Percentiles rank a stretch among this genome's conserved stretches.
phyloP scores from a whole-genome alignment of 92 coral and sea anemone species.

The Bergia puertoricense region DNA sequence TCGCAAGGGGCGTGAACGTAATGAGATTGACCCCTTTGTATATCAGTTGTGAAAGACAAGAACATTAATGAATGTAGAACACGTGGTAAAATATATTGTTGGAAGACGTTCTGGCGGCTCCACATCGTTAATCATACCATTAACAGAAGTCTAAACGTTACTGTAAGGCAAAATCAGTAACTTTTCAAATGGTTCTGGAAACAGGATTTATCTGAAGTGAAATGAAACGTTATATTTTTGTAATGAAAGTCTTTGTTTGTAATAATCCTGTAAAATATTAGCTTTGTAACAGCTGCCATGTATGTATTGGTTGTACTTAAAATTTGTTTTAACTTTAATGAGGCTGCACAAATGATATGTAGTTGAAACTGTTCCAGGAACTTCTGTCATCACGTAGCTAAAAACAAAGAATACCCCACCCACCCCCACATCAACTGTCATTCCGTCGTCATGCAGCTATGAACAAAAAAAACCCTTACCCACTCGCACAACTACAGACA shows the following conservation, averaged over 20 bases:
- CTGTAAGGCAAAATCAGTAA: background rate
- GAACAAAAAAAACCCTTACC: no score
- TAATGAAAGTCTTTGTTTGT: no score
- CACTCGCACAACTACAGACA: no score
- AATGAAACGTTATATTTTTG: no score
- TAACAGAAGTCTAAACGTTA: background rate
- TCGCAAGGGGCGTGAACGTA: background rate
- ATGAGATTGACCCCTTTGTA: background rate
- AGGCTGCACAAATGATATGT: background rate
- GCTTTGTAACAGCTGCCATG: background rate
- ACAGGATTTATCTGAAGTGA: no score
- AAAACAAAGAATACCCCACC: background rate
- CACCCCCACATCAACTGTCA: no score
- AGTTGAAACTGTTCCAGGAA: background rate
- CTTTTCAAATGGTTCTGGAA: background rate
- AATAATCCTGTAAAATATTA: background rate
- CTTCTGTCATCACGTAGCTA: background rate
- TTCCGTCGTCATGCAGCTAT: no score
- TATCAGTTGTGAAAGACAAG: background rate
- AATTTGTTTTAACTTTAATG: background rate
- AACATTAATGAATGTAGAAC: background rate
- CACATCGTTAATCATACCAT: background rate
- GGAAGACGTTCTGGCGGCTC: background rate
- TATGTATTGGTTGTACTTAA: no score
- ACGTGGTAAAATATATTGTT: background rate